Percentiles rank a stretch among this genome's conserved stretches.
These are phyloP conservation scores for Passerculus sandwichensis DNA, from an alignment of 2,797 vertebrate genomes.

Conservation along the genomic window DNA sequence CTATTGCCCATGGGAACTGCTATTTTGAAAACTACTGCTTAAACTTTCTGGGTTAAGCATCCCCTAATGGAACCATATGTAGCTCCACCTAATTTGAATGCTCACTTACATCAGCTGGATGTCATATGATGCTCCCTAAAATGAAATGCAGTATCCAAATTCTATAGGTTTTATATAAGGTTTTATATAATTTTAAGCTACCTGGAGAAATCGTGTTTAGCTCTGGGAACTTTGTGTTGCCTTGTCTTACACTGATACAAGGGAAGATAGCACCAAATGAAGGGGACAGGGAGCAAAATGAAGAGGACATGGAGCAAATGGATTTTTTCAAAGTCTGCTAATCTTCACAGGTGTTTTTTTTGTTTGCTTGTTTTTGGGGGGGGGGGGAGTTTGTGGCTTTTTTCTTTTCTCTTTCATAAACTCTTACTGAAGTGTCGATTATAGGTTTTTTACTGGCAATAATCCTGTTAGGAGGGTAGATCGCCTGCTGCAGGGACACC, in stretches of 20 bases:
- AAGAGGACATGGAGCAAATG: not conserved
- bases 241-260: not conserved
- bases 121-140: not conserved
- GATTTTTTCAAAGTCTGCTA: not conserved
- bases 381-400: too few relatives aligned
- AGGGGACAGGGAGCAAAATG: not conserved
- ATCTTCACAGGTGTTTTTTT: not conserved
- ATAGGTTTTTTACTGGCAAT: not conserved
- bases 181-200: not conserved
- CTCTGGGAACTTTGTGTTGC: not conserved
- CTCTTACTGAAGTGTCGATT: not conserved
- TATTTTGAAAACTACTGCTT: conserved; percentile 23
- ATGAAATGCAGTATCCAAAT: not conserved
- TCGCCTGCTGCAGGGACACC: not conserved
- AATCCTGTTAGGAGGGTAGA: not conserved
- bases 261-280: not conserved
- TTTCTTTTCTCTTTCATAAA: not conserved
- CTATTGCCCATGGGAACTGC: not conserved
- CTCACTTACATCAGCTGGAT: not conserved
- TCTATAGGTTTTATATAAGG: not conserved
- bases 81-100: conserved; percentile 8
- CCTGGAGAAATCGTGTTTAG: not conserved
- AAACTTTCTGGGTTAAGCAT: conserved; percentile 29
- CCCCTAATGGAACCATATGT: not conserved
- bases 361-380: too few relatives aligned